A percentile compares a stretch with the other conserved stretches of the same genome.
Conservation (phyloP, 1,140 invertebrate species). For the Heliothis subflexa region DNA sequence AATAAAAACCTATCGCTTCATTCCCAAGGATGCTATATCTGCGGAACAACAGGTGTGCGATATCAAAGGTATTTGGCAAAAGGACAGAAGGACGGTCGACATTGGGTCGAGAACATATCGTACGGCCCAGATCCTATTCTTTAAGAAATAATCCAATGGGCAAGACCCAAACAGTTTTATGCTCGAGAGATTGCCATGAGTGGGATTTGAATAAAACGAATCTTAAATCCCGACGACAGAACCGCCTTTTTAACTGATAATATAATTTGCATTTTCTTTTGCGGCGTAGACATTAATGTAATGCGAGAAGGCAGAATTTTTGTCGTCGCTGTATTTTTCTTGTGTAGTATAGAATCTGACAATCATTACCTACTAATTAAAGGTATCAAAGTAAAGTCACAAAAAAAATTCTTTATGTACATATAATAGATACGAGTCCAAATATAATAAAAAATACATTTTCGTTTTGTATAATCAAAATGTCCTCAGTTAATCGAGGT, state of each 20-base stretch:
- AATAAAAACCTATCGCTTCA: slow-evolving; percentile 5
- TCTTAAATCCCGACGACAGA: slow-evolving; percentile 25
- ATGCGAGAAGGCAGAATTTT: not conserved
- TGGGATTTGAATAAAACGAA: slow-evolving; percentile 41
- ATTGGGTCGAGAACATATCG: slow-evolving; percentile 11
- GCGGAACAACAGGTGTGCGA: slow-evolving; percentile 36
- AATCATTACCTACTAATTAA: no score
- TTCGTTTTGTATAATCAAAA: not conserved
- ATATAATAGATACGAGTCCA: not conserved
- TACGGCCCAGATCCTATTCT: slow-evolving; percentile 11
- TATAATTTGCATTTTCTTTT: slow-evolving; percentile 14
- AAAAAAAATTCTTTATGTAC: not conserved
- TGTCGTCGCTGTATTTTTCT: not conserved
- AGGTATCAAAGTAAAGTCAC: no score
- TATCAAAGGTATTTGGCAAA: slow-evolving; percentile 33
- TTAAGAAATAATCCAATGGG: slow-evolving; percentile 31
- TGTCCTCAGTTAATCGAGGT: not conserved
- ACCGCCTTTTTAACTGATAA: slow-evolving; percentile 18
- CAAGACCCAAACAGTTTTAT: slow-evolving; percentile 26
- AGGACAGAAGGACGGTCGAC: slow-evolving; percentile 18
- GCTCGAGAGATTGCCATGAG: slow-evolving; percentile 16
- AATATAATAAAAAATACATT: not conserved
- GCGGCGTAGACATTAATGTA: not conserved
- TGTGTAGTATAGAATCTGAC: not conserved
- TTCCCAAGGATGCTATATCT: not conserved